A percentile compares a stretch with the other conserved stretches of the same genome.
Evolutionary conservation across 2,888 invertebrate genomes (phyloP).

Genomic region (Cactoblastis cactorum): DNA sequence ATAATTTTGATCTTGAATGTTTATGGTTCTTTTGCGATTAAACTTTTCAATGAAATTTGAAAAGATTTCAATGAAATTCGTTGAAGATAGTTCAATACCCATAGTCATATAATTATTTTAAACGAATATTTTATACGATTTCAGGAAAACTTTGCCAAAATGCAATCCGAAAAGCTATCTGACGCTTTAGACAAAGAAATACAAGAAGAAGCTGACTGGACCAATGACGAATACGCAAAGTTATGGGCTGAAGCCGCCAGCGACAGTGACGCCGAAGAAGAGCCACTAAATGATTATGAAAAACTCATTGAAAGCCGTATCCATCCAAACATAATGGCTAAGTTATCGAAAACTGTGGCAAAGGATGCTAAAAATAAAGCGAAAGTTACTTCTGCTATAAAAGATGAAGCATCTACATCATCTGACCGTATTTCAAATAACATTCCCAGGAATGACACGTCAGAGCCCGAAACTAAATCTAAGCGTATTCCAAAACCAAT

Average conservation of each 20-base stretch:
- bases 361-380: background rate
- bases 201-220: background rate
- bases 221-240: background rate
- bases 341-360: background rate
- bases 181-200: constrained; percentile 2
- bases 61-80: too few relatives aligned
- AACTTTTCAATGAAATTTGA: too few relatives aligned
- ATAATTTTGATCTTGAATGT: background rate
- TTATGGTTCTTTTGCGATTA: too few relatives aligned
- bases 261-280: background rate
- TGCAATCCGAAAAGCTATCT: background rate
- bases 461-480: too few relatives aligned
- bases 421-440: too few relatives aligned
- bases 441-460: too few relatives aligned
- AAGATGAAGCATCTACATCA: too few relatives aligned
- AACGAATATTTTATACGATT: background rate
- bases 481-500: background rate
- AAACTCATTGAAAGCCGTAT: background rate
- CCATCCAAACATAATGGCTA: background rate
- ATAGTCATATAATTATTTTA: too few relatives aligned
- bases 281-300: background rate
- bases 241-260: background rate
- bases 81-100: too few relatives aligned
- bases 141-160: constrained; percentile 2
- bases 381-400: background rate